phyloP scores from a whole-genome alignment of 1,140 invertebrate genomes.

The Drosophila prosaltans region DNA sequence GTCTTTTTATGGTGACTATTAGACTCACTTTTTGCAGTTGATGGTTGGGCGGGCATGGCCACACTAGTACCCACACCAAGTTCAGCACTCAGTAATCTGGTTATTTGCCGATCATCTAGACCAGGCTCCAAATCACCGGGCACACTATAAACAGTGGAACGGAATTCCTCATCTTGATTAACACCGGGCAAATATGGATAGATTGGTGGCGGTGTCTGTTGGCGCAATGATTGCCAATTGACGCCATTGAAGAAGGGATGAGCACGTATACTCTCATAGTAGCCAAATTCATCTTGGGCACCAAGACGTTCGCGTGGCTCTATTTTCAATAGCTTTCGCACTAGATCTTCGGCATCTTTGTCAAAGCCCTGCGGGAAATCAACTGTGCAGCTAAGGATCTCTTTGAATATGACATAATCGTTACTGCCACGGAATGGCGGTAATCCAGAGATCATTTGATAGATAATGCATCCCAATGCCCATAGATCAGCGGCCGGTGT shows the following conservation, averaged over 20 bases:
- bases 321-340: constrained; percentile 93
- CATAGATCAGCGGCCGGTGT: constrained; percentile 96
- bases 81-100: constrained; percentile 89
- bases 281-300: constrained; percentile 89
- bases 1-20: background rate
- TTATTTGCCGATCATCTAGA: constrained; percentile 91
- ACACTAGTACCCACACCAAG: constrained; percentile 84
- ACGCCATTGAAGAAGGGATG: constrained; percentile 94
- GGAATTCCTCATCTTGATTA: constrained; percentile 87
- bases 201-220: constrained; percentile 92
- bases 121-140: constrained; percentile 92
- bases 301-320: constrained; percentile 92
- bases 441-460: constrained; percentile 97
- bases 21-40: constrained; percentile 67
- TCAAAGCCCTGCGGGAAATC: constrained; percentile 96
- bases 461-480: constrained; percentile 98
- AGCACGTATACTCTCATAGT: constrained; percentile 91
- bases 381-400: constrained; percentile 96
- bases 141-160: constrained; percentile 83
- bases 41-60: constrained; percentile 61
- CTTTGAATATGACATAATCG: constrained; percentile 98
- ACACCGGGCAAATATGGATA: constrained; percentile 93
- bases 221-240: constrained; percentile 92
- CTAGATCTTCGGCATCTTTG: constrained; percentile 92
- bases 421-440: constrained; percentile 96